Evolutionary conservation across 1,140 invertebrate species (phyloP), one percentile per base, ranked within the genome.

Genomic region (Coptotermes formosanus): DNA sequence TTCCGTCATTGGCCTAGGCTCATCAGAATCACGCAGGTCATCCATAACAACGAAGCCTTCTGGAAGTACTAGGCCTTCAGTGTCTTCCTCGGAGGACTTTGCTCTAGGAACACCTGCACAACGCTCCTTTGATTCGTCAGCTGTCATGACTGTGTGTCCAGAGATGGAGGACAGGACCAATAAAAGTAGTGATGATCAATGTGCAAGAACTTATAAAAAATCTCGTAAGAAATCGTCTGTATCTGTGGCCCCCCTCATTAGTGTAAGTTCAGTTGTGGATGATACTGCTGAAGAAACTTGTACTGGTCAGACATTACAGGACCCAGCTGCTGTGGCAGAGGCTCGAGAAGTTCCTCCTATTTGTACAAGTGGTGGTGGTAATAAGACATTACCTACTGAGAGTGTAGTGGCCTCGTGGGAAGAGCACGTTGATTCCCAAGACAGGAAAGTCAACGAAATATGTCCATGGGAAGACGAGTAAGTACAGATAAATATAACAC

Each of bases 381-480:
- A 69, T 55, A 55, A 19, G 7, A 64, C 45, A 43, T 52, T 48
- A 64, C 45, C 23, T 75, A 81, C 32, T 44, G 64, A 85, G 64
- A 23, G 55, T 55, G 38, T 43, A 25, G 59, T 59, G 16, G 38
- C 84, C 19, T 52, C 44, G 21, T 32, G 55, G 45, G 85, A 59
- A 45, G 30, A 48, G 25, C 44, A 44, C n/a, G n/a, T 11, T n/a
- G 75, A 86, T 44, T 48, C 86, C n/a, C 32, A 64, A n/a, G 30
- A 83, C 44, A 55, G 85, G 64, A 95, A 95, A 92, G 92, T 92
- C 91, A 95, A 94, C 90, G 95, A 96, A 91, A 94, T 96, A 89
- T 97, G 96, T 92, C 96, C 96, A 84, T 97, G 96, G 96, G 96
- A 97, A 93, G 96, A 97, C 91, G 95, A 96, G 96, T 97, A 92